phyloP scores from a whole-genome alignment of 2,888 invertebrate species.

The Neria commutata region DNA sequence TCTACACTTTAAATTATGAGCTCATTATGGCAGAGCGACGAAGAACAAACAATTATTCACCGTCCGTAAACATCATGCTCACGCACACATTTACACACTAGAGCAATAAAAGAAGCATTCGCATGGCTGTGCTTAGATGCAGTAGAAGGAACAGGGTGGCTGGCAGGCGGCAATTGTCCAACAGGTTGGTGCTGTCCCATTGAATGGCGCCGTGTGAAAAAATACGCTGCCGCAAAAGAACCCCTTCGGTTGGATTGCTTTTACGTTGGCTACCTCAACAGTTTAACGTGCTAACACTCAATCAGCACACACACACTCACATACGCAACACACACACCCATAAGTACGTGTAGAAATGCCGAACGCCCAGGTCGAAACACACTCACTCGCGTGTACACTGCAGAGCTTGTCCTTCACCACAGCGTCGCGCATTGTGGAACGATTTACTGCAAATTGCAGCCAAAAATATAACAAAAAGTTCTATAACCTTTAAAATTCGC shows the following conservation, averaged over 20 bases:
- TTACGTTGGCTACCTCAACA: conserved; percentile 7
- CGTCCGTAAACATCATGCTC: background rate
- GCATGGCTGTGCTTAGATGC: background rate
- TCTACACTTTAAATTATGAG: too few relatives aligned
- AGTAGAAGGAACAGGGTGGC: background rate
- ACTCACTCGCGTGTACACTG: too few relatives aligned
- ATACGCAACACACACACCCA: background rate
- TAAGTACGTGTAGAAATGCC: too few relatives aligned
- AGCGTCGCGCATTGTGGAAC: too few relatives aligned
- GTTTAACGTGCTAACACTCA: conserved; percentile 12
- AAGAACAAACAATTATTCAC: background rate
- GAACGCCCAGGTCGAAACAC: too few relatives aligned
- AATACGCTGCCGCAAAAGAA: too few relatives aligned
- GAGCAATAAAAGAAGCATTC: conserved; percentile 20
- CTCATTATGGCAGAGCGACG: too few relatives aligned
- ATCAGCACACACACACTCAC: background rate
- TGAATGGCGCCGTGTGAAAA: background rate
- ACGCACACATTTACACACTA: conserved; percentile 10
- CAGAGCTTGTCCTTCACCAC: too few relatives aligned
- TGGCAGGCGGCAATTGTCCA: background rate
- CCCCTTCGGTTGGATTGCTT: background rate
- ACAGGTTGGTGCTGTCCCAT: conserved; percentile 14
- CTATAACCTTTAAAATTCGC: too few relatives aligned
- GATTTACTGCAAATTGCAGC: too few relatives aligned
- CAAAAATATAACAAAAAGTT: too few relatives aligned